Base-by-base conservation (phyloP, 1,140 invertebrate genomes). In the Brachionus rubens region DNA sequence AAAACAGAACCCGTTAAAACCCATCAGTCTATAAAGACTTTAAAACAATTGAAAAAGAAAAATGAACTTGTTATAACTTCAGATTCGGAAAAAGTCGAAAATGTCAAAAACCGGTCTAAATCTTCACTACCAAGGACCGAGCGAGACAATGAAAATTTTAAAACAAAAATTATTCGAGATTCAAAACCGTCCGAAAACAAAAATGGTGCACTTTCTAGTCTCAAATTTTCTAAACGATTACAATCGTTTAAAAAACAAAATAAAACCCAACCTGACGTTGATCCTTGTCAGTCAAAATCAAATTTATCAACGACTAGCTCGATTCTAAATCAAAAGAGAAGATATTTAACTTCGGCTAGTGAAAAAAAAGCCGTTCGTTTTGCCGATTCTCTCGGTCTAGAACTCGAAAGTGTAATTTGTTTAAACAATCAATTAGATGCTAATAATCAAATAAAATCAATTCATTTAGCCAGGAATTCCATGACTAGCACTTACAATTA, bases 291-390 rank as follows among this genome's bases (percentile, higher is more conserved):
- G 14, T 24, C 26, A 9, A 36, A 33, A 12, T 36, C 26, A 36
- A 36, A 28, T 10, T 19, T 36, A 36, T 59, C 36, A 16, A 59
- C 54, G 3, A 59, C 54, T n/a, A 65, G 14, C 10, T 65, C 59
- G 16, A 65, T 65, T 65, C 24, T 65, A n/a, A 21, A 43, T 21
- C 24, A 43, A 14, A 24, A 36, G 7, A 65, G 24, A 36, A 19
- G 59, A 43, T 21, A 46, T 36, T 16, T 26, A 19, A 46, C 33
- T 7, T 65, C 40, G 1, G 40, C 10, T 7, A 28, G 24, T 12
- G 40, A 65, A 43, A 65, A 72, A 41, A 72, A 72, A 54, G 68
- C 46, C 10, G 68, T 72, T 16, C 68, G 68, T 14, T 72, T 72
- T 30, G 68, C 68, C 6, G 68, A 72, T 30, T 48, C 50, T 9